Evolutionary conservation across 2,888 invertebrate genomes (phyloP), one percentile per base, ranked within the genome.

Genomic region (Chalcis sispes): DNA sequence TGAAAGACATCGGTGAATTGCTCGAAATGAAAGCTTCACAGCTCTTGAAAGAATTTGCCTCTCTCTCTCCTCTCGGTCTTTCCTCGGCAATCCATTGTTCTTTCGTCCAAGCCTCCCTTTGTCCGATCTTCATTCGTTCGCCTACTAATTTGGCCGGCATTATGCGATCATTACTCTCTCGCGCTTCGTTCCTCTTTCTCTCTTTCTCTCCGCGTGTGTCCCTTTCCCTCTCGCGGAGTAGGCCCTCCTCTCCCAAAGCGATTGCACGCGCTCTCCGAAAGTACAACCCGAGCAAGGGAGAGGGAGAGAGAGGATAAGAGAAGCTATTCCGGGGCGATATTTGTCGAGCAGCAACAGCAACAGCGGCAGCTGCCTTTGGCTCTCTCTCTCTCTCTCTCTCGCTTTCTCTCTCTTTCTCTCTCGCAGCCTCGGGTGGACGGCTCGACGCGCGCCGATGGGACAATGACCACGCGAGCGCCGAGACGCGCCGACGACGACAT

Each of bases 391-490:
- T n/a, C n/a, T n/a, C n/a, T n/a, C n/a, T n/a, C n/a, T n/a, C n/a
- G n/a, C n/a, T n/a, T n/a, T n/a, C n/a, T n/a, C n/a, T n/a, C n/a
- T n/a, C n/a, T n/a, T n/a, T n/a, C 3, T 50, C 23, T 42, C 32
- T 5, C 23, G n/a, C 23, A 15, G 62, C 42, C 40, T n/a, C 25
- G 50, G 71, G 54, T 62, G 54, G 71, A 36, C 23, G n/a, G 59
- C 79, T 80, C 81, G 80, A 81, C 80, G 80, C 82, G 79, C 78
- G 81, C 80, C 74, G 66, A 64, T 64, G 81, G 83, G 83, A 84
- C 83, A 83, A 84, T 83, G 84, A 84, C 84, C 82, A 83, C 74
- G 40, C n/a, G 66, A 23, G 27, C 10, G 50, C n/a, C 65, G 72
- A 74, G 69, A 69, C 70, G 42, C 42, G 64, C 40, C 58, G 75